Evolutionary conservation across 1,140 invertebrate genomes (phyloP), one percentile per base, ranked within the genome.

Genomic region (Trichomalopsis sarcophagae): DNA sequence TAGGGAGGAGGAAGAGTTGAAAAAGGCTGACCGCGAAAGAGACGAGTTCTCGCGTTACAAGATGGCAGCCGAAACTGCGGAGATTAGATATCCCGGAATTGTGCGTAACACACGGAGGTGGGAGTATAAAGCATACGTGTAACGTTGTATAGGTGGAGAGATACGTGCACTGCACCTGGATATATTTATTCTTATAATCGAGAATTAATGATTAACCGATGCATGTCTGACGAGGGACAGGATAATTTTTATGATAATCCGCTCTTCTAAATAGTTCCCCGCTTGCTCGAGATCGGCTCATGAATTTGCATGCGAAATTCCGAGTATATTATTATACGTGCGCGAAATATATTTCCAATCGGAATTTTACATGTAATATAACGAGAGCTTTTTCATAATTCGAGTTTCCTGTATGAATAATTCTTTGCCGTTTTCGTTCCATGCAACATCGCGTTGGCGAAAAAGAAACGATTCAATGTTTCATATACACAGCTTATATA

Each of bases 31-130:
- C 85, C 86, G 81, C 55, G 55, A 62, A 17, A 62, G 55, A 62
- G 55, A 82, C 44, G 76, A 17, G 84, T 50, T 55, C 55, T 89
- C 86, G 84, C 81, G 81, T 90, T 90, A 89, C 89, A 91, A 91
- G 87, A 91, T 91, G 89, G 89, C 89, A 90, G 85, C 85, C 89
- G 87, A 89, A 89, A 89, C 87, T 88, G 69, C 77, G 66, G 69
- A 90, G 91, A 91, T 91, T 91, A 91, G 90, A 91, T 91, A 90
- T 84, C 83, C 77, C 21, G 47, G 73, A 83, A 62, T 83, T 62
- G 40, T 76, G 81, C 73, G 50, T 76, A 21, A 11, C 27, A 27
- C 27, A 27, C 40, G 40, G 62, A 73, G 40, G 79, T 47, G 68
- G 80, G 80, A 62, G 55, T 62, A 7, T 62, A 50, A 27, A 27